Percentiles rank a stretch among this genome's conserved stretches.
Evolutionary conservation across 2,113 vertebrate species (phyloP).

Genomic region (Miniopterus natalensis): DNA sequence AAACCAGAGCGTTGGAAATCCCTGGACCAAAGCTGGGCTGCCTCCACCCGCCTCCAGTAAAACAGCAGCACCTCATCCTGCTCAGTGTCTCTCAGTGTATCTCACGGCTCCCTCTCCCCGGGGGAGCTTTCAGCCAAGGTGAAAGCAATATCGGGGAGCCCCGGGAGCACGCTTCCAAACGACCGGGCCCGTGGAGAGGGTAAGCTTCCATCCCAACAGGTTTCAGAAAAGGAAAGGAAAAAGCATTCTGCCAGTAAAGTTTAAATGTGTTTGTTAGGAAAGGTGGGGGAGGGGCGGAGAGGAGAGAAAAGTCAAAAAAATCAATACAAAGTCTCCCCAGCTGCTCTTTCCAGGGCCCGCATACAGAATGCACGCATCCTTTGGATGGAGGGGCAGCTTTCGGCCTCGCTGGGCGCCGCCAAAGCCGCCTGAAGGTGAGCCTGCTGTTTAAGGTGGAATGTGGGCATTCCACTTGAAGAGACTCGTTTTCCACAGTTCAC

Average conservation of each 20-base stretch:
- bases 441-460: slow-evolving; percentile 86
- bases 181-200: neutral
- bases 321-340: slow-evolving; percentile 78
- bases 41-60: neutral
- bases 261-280: slow-evolving; percentile 74
- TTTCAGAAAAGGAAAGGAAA: slow-evolving; percentile 48
- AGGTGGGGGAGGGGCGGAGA: neutral
- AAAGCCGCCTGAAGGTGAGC: slow-evolving; percentile 82
- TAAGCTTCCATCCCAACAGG: neutral
- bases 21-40: neutral
- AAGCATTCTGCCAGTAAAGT: slow-evolving; percentile 67
- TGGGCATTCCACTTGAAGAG: slow-evolving; percentile 59
- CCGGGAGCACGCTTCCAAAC: neutral
- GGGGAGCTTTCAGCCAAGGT: neutral
- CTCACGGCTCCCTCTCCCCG: neutral
- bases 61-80: neutral
- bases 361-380: slow-evolving; percentile 79
- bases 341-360: slow-evolving; percentile 77
- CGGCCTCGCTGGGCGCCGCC: slow-evolving; percentile 83
- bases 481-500: slow-evolving; percentile 11
- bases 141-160: slow-evolving; percentile 20
- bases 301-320: slow-evolving; percentile 78
- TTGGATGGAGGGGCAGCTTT: slow-evolving; percentile 85
- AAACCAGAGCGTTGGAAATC: slow-evolving; percentile 11
- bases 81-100: neutral